phyloP scores from a whole-genome alignment of 2,888 invertebrate genomes.

The Ctenicera cuprea region DNA sequence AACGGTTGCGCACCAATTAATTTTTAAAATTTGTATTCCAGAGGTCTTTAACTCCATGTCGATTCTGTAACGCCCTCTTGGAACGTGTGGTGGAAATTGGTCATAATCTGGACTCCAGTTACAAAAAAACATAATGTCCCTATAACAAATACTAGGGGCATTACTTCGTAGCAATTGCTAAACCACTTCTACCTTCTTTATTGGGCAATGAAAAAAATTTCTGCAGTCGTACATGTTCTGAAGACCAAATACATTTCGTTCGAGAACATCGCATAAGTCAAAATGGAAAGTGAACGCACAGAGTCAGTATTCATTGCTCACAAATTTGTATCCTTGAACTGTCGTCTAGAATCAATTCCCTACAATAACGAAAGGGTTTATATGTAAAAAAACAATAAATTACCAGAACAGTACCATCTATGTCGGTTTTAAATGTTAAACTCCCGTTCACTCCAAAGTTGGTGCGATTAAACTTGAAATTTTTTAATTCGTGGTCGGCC shows the following conservation, averaged over 20 bases:
- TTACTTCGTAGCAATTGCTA: no score
- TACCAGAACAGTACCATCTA: background rate
- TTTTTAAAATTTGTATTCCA: background rate
- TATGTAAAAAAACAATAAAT: background rate
- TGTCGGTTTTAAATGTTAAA: background rate
- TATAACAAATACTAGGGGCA: background rate
- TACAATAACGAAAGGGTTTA: background rate
- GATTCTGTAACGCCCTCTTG: background rate
- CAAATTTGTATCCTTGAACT: background rate
- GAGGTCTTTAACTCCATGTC: background rate
- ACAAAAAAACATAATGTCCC: background rate
- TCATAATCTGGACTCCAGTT: background rate
- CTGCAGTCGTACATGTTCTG: background rate
- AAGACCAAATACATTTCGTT: background rate
- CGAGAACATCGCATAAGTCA: background rate
- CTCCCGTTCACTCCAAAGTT: background rate
- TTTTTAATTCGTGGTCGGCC: background rate
- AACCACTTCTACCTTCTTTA: background rate
- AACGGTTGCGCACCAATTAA: background rate
- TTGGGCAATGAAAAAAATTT: background rate
- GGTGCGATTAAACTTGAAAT: background rate
- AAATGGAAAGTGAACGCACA: background rate
- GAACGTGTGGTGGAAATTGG: constrained; percentile 5
- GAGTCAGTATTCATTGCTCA: background rate
- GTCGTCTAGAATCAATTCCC: background rate